Percentiles rank a stretch among this genome's conserved stretches.
Evolutionary conservation across 2,797 vertebrate genomes (phyloP).

Genomic region (Triplophysa bombifrons): DNA sequence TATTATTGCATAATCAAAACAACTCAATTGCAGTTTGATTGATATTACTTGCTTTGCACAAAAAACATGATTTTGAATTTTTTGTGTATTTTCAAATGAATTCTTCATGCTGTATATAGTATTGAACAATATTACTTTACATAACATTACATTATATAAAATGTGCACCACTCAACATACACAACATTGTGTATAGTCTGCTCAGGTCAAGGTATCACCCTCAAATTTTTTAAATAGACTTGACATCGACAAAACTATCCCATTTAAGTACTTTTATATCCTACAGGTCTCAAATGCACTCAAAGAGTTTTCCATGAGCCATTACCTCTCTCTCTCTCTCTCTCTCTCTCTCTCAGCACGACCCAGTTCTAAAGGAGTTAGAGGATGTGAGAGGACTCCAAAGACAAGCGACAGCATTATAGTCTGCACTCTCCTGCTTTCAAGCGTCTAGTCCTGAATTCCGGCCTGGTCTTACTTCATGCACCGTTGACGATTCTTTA

Average conservation of each 20-base stretch:
- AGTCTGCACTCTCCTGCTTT: conserved; percentile 4
- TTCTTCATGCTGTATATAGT: too few relatives aligned
- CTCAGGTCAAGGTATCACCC: background rate
- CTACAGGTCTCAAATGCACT: conserved; percentile 38
- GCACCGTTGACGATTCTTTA: conserved; percentile 44
- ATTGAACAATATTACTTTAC: too few relatives aligned
- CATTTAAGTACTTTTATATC: conserved; percentile 60
- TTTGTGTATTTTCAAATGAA: too few relatives aligned
- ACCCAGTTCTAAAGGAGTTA: conserved; percentile 32
- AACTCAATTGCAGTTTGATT: too few relatives aligned
- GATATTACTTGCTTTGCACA: too few relatives aligned
- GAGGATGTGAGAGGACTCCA: conserved; percentile 5
- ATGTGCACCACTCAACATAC: conserved; percentile 30
- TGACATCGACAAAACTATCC: conserved; percentile 56
- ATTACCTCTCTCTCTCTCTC: conserved; percentile 47
- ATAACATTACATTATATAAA: too few relatives aligned
- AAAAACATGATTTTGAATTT: too few relatives aligned
- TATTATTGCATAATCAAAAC: too few relatives aligned
- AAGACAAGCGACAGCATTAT: conserved; percentile 6
- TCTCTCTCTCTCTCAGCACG: background rate
- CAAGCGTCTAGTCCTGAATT: conserved; percentile 54
- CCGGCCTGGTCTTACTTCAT: conserved; percentile 55
- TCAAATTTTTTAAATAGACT: conserved; percentile 41
- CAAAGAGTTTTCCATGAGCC: conserved; percentile 39
- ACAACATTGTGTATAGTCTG: conserved; percentile 15